These are phyloP conservation scores for Latrodectus geometricus DNA, from an alignment of 1,140 invertebrate genomes.

Conservation along the genomic window DNA sequence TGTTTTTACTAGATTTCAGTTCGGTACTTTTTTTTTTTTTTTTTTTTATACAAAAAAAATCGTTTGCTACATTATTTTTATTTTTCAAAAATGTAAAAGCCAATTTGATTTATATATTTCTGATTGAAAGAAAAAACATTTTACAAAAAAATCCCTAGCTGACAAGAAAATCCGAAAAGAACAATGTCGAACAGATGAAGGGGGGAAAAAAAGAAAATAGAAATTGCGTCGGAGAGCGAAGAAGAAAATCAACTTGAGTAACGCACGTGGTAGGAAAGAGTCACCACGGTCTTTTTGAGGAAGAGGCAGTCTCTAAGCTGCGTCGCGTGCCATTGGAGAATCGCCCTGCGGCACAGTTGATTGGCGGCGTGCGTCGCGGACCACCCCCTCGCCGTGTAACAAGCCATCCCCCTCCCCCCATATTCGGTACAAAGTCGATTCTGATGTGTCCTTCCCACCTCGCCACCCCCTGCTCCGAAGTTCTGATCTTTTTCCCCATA, in stretches of 20 bases:
- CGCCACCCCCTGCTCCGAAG: background rate
- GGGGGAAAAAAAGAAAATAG: background rate
- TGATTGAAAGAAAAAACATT: background rate
- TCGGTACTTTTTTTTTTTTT: too few relatives aligned
- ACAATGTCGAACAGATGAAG: conserved; percentile 5
- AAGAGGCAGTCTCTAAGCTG: conserved; percentile 26
- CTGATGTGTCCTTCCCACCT: background rate
- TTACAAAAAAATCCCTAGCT: background rate
- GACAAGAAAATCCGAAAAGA: background rate
- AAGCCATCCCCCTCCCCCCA: conserved; percentile 8
- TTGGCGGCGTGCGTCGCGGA: conserved; percentile 53
- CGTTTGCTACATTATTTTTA: too few relatives aligned
- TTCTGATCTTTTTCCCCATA: background rate
- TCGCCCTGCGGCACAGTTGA: conserved; percentile 58
- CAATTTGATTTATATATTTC: too few relatives aligned
- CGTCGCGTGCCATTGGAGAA: conserved; percentile 59
- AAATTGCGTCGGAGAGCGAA: background rate
- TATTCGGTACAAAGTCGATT: background rate
- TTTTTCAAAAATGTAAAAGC: too few relatives aligned
- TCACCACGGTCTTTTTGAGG: background rate
- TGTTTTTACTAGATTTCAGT: too few relatives aligned
- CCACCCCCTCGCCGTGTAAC: conserved; percentile 50
- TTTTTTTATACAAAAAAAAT: too few relatives aligned
- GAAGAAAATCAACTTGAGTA: conserved; percentile 3
- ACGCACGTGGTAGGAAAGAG: background rate